Conservation (phyloP, 2,797 vertebrate genomes). For the Cossypha dichroa region DNA sequence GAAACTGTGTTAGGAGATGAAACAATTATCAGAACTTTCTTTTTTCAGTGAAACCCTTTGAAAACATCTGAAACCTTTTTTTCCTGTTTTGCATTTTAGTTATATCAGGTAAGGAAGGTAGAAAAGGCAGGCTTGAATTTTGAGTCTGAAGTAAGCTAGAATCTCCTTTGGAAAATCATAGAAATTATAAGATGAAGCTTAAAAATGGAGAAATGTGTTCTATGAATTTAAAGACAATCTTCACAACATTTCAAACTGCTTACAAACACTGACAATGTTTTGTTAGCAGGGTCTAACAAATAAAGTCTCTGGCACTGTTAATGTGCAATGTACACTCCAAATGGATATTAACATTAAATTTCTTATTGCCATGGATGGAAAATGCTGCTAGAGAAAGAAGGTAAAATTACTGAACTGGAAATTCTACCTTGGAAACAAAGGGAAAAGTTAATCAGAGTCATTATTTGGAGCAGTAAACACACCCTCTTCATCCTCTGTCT, state of each 20-base stretch:
- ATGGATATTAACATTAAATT: neutral
- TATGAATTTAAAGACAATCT: neutral
- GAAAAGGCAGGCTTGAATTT: neutral
- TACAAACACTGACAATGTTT: neutral
- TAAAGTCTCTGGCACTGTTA: neutral
- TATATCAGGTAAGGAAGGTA: neutral
- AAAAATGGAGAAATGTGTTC: neutral
- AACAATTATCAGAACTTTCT: neutral
- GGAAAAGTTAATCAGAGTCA: neutral
- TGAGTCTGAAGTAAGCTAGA: neutral
- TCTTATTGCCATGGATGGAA: neutral
- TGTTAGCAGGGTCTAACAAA: neutral
- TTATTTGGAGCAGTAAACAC: neutral
- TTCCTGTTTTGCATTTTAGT: neutral
- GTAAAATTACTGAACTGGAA: neutral
- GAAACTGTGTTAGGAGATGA: neutral
- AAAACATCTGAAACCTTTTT: neutral
- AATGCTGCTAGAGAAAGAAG: neutral
- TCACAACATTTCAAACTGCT: neutral
- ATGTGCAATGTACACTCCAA: neutral
- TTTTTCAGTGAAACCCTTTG: neutral
- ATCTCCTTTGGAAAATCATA: neutral
- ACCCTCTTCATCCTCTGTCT: accelerated
- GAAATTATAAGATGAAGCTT: neutral
- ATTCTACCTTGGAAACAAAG: neutral